These are phyloP conservation scores for Nemotelus pantherinus DNA, from an alignment of 2,888 invertebrate genomes.

Conservation along the genomic window DNA sequence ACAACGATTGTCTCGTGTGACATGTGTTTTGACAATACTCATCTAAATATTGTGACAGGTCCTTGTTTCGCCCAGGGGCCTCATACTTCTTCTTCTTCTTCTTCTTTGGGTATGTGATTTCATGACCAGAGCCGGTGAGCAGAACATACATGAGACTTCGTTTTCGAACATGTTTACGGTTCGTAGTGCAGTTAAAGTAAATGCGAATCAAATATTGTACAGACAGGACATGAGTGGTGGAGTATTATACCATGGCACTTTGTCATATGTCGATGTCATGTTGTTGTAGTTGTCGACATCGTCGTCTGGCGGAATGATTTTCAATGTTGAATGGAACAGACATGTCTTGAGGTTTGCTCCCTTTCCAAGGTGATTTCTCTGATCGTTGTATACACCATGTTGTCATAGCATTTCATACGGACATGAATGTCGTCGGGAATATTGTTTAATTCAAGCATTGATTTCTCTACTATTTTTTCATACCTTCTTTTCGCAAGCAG, in stretches of 20 bases:
- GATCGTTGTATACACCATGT: background rate
- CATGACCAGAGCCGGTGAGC: too few species aligned
- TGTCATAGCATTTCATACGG: slow-evolving; percentile 21
- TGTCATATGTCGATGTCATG: slow-evolving; percentile 35
- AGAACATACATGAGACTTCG: background rate
- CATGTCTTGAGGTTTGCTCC: slow-evolving; percentile 38
- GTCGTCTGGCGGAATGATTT: slow-evolving; percentile 30
- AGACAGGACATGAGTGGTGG: background rate
- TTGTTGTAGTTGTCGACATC: too few species aligned
- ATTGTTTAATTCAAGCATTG: slow-evolving; percentile 48
- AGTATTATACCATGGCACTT: background rate
- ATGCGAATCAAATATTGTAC: background rate
- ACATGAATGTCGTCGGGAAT: slow-evolving; percentile 47
- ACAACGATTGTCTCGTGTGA: slow-evolving; percentile 45
- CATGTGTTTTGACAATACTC: slow-evolving; percentile 47
- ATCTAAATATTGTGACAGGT: slow-evolving; percentile 49
- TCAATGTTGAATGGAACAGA: slow-evolving; percentile 29
- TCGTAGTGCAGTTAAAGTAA: background rate
- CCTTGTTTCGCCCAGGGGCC: slow-evolving; percentile 21
- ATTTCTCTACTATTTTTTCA: slow-evolving; percentile 1
- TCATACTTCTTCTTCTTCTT: background rate
- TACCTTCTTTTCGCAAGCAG: slow-evolving; percentile 18
- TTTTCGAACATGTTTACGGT: background rate
- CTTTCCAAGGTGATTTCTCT: slow-evolving; percentile 22
- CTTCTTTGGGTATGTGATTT: too few species aligned